Evolutionary conservation across 2,113 vertebrate species (phyloP), one percentile per base, ranked within the genome.

Genomic region (Eonycteris spelaea): DNA sequence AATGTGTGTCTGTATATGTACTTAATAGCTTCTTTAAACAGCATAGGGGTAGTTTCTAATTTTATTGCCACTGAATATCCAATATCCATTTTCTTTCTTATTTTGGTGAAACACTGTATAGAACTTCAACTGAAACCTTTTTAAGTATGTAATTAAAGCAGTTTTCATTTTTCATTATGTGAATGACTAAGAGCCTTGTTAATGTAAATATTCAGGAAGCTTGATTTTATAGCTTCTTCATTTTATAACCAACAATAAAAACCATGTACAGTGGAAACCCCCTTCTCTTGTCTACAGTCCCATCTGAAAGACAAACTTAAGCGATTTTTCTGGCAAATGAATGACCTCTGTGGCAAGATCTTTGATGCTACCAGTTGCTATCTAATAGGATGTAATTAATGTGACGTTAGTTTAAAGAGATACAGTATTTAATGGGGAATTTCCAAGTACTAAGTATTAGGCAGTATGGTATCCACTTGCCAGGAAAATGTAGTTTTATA

Each of bases 141-240:
- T 96, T 59, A 95, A 51, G 48, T 87, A n/a, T 78, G 21, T 92
- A 63, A 97, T 92, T 95, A 87, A 90, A 90, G 74, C 51, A 87
- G 2, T 94, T 95, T 96, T 92, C 28, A 61, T 90, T 96, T 97
- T 95, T 89, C 43, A 85, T 94, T 86, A 68, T 74, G 24, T 93
- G 93, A 90, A 57, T 97, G 80, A 94, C 79, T 95, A 80, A 95
- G 92, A 94, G 90, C 57, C 75, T 88, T 55, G 71, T 86, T 95
- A 94, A 95, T 96, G 26, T 98, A 93, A 94, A 86, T 88, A 87
- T 96, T 94, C 78, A 73, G 91, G 84, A 96, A 80, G 79, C 93
- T 96, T 96, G 79, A 91, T 95, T 96, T 16, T 0, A 73, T 96
- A 92, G 95, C 63, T 97, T 92, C 91, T 94, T 77, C 68, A 40